A percentile compares a stretch with the other conserved stretches of the same genome.
Evolutionary conservation across 2,797 vertebrate genomes (phyloP).

Genomic region (Cynodonichthys magdalenae): DNA sequence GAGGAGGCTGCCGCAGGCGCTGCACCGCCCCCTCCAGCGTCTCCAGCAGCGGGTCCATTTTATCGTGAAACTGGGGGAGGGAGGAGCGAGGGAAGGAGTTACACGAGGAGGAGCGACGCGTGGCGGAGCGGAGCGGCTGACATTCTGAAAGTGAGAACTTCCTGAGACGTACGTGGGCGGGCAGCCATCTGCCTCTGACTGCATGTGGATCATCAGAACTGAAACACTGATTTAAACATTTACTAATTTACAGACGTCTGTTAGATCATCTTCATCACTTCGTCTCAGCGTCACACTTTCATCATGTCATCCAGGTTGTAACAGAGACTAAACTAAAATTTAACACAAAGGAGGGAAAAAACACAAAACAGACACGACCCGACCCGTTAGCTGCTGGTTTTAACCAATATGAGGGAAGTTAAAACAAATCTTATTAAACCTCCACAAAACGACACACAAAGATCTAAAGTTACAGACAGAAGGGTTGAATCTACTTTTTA

Average conservation of each 20-base stretch:
- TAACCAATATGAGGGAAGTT: neutral
- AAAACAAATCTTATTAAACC: slow-evolving; percentile 2
- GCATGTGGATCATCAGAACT: neutral
- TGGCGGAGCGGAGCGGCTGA: slow-evolving; percentile 24
- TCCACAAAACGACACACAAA: neutral
- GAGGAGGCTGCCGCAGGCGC: slow-evolving; percentile 89
- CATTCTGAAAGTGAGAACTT: slow-evolving; percentile 50
- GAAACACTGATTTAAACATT: neutral
- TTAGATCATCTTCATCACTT: no score
- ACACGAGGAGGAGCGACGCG: slow-evolving; percentile 67
- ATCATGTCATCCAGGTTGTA: slow-evolving; percentile 31
- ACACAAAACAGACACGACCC: slow-evolving; percentile 3
- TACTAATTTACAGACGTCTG: no score
- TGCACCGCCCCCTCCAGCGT: slow-evolving; percentile 90
- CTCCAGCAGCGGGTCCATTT: slow-evolving; percentile 98
- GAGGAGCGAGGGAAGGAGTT: slow-evolving; percentile 62
- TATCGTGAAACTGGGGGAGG: slow-evolving; percentile 94
- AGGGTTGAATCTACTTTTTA: neutral
- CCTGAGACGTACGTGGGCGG: slow-evolving; percentile 37
- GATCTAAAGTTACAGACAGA: slow-evolving; percentile 15
- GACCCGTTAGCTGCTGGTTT: neutral
- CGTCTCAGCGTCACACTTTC: slow-evolving; percentile 36
- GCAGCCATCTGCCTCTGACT: slow-evolving; percentile 34
- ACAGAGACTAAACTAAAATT: slow-evolving; percentile 3
- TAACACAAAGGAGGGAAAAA: slow-evolving; percentile 29